Percentiles rank a stretch among this genome's conserved stretches.
Conservation (phyloP, 2,797 vertebrate species). For the Cichlasoma orientale region DNA sequence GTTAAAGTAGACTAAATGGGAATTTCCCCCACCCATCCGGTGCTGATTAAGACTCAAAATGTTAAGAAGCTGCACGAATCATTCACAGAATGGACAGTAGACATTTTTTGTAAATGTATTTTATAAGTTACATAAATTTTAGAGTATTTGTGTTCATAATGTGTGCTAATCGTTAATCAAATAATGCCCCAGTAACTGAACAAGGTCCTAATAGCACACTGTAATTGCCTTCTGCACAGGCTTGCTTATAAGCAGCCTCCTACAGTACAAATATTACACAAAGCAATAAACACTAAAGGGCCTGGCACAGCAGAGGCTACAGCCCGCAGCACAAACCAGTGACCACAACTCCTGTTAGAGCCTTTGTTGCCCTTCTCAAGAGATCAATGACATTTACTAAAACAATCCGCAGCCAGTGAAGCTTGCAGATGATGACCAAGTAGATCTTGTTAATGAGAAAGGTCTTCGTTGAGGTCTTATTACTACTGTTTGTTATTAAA, state of each 20-base stretch:
- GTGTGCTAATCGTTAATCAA: conserved; percentile 12
- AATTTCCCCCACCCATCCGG: not conserved
- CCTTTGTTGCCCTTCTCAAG: not conserved
- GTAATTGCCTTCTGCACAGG: conserved; percentile 16
- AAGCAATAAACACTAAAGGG: conserved; percentile 27
- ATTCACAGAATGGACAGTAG: not conserved
- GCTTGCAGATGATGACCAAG: not conserved
- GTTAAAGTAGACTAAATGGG: not conserved
- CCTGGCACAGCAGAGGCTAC: not conserved
- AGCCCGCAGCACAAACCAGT: not conserved
- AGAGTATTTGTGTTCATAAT: conserved; percentile 38
- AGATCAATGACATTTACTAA: not conserved
- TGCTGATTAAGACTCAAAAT: not conserved
- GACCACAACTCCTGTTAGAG: not conserved
- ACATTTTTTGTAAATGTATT: conserved; percentile 60
- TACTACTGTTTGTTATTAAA: not conserved
- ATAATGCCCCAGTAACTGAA: conserved; percentile 57
- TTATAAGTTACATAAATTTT: conserved; percentile 56
- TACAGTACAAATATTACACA: conserved; percentile 45
- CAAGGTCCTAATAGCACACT: conserved; percentile 38
- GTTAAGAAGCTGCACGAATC: not conserved
- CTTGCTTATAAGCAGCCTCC: conserved; percentile 6
- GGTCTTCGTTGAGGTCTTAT: not conserved
- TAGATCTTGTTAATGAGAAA: not conserved
- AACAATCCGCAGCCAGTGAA: not conserved